Evolutionary conservation across 2,797 vertebrate species (phyloP).

Genomic region (Platalea minor): DNA sequence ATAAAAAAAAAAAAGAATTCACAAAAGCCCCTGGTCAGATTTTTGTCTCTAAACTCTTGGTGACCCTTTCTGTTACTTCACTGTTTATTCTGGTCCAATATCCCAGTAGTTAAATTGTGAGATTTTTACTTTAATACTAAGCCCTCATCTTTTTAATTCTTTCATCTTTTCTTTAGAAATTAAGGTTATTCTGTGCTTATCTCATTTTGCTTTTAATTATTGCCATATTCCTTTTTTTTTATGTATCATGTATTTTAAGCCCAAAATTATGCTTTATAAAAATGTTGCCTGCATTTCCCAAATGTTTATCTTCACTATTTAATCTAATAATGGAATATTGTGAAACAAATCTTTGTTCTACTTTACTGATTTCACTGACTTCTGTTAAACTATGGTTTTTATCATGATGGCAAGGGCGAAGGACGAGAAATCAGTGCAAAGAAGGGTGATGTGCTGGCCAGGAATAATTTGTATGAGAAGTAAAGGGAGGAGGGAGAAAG

Average conservation of each 20-base stretch:
- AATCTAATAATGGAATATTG: not conserved
- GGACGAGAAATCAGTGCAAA: not conserved
- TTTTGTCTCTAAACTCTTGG: not conserved
- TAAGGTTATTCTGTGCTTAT: not conserved
- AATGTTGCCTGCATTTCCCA: not conserved
- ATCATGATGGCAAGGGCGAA: not conserved
- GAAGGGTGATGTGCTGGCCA: not conserved
- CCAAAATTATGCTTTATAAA: not conserved
- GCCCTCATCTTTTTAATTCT: not conserved
- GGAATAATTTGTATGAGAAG: not conserved
- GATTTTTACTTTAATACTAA: not conserved
- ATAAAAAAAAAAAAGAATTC: not conserved
- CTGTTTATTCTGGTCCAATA: not conserved
- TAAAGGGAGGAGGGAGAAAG: not conserved
- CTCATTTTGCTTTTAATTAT: not conserved
- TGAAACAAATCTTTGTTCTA: not conserved
- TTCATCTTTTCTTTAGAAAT: not conserved
- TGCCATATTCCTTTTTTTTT: not conserved
- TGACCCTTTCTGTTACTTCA: not conserved
- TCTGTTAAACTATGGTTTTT: not conserved
- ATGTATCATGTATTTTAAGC: not conserved
- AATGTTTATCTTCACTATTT: not conserved
- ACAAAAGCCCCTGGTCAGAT: not conserved
- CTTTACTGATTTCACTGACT: not conserved
- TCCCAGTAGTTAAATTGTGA: not conserved